Conservation (phyloP, 2,113 vertebrate genomes). For the Pseudopipra pipra region DNA sequence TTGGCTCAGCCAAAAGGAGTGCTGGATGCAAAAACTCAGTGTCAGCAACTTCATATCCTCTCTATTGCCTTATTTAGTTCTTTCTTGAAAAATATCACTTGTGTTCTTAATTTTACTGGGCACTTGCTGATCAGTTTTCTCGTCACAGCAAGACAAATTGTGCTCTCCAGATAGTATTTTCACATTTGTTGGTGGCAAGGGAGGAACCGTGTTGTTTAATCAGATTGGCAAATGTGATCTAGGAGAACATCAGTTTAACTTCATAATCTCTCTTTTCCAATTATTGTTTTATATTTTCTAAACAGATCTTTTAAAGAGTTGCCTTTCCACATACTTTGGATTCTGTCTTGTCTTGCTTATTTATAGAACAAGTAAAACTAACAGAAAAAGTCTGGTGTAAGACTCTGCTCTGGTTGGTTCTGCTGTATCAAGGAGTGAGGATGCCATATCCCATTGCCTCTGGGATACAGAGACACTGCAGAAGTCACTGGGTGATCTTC, state of each 20-base stretch:
- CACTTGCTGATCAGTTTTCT: conserved; percentile 1
- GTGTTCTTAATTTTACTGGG: conserved; percentile 32
- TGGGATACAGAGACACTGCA: background rate
- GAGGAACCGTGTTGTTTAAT: background rate
- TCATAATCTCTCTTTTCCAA: background rate
- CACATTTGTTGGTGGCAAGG: background rate
- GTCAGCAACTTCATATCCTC: conserved; percentile 28
- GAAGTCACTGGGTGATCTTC: background rate
- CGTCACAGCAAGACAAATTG: background rate
- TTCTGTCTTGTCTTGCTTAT: background rate
- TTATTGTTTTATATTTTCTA: background rate
- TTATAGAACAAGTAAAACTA: background rate
- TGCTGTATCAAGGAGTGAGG: background rate
- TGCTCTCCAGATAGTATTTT: background rate
- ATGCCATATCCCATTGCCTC: background rate
- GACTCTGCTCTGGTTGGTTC: background rate
- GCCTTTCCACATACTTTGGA: background rate
- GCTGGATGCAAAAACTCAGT: conserved; percentile 1
- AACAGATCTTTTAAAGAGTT: background rate
- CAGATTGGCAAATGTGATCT: background rate
- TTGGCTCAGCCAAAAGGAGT: conserved; percentile 4
- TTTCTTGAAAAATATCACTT: conserved; percentile 25
- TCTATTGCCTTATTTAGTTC: background rate
- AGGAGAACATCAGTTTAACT: background rate
- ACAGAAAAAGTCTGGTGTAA: background rate